Evolutionary conservation across 2,888 invertebrate species (phyloP).

Genomic region (Ellobium chinense): DNA sequence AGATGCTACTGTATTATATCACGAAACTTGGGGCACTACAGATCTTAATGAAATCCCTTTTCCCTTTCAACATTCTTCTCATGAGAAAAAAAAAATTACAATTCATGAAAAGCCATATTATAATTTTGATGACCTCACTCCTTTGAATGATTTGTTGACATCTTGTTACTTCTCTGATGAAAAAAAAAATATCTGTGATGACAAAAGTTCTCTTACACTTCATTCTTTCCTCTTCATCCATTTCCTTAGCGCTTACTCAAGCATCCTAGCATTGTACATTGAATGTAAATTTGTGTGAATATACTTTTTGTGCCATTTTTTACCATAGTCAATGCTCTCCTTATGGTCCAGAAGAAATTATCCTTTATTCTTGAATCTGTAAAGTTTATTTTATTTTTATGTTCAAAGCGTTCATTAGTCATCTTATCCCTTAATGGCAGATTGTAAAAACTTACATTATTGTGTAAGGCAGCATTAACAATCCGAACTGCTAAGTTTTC

Average conservation of each 20-base stretch:
- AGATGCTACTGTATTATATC: too few species aligned
- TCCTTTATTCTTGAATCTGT: too few species aligned
- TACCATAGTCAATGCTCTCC: too few species aligned
- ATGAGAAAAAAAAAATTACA: too few species aligned
- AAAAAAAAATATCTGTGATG: conserved; percentile 44
- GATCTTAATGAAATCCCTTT: background rate
- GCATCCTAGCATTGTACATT: too few species aligned
- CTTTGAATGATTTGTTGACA: too few species aligned
- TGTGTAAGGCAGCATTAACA: conserved; percentile 33
- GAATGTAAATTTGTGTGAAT: background rate
- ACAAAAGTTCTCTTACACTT: conserved; percentile 31
- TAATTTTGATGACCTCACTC: too few species aligned
- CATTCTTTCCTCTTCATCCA: background rate
- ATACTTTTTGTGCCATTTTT: too few species aligned
- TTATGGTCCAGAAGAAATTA: too few species aligned
- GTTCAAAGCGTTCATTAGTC: background rate
- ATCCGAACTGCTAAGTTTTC: conserved; percentile 29
- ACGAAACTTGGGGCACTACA: too few species aligned
- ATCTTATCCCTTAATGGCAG: conserved; percentile 14
- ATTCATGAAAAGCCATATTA: too few species aligned
- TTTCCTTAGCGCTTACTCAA: conserved; percentile 7
- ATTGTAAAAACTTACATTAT: conserved; percentile 17
- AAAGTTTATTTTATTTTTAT: background rate
- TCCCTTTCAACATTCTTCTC: too few species aligned
- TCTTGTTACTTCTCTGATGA: conserved; percentile 37